Evolutionary conservation across 1,140 invertebrate species (phyloP).

Genomic region (Latrodectus geometricus): DNA sequence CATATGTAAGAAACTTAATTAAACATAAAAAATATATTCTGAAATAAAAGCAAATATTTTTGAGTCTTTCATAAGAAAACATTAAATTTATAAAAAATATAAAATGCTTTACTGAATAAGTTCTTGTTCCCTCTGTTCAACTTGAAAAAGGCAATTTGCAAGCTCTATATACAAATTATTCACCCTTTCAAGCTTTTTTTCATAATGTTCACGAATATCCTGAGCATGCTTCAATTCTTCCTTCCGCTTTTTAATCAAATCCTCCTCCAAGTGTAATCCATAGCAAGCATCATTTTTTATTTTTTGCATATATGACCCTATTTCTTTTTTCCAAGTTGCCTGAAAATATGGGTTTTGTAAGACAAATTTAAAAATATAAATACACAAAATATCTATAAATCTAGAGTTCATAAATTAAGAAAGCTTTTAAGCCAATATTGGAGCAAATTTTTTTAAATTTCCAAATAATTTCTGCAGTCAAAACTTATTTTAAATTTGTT

Average conservation of each 20-base stretch:
- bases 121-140: slow-evolving; percentile 88
- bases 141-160: slow-evolving; percentile 82
- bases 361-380: too few species aligned
- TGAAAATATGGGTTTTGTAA: slow-evolving; percentile 67
- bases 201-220: slow-evolving; percentile 90
- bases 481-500: too few species aligned
- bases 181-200: slow-evolving; percentile 88
- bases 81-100: neutral
- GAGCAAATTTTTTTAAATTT: too few species aligned
- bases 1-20: too few species aligned
- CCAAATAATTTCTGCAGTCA: too few species aligned
- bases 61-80: neutral
- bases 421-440: too few species aligned
- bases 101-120: slow-evolving; percentile 77
- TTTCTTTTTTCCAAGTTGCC: slow-evolving; percentile 88
- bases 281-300: slow-evolving; percentile 74
- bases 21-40: too few species aligned
- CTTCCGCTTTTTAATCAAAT: slow-evolving; percentile 80
- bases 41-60: too few species aligned
- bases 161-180: slow-evolving; percentile 92
- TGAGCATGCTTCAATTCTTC: slow-evolving; percentile 88
- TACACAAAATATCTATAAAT: too few species aligned
- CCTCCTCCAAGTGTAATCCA: slow-evolving; percentile 77
- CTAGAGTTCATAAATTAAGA: too few species aligned
- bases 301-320: slow-evolving; percentile 82